Base-by-base conservation (phyloP, 1,140 invertebrate genomes). In the Brachionus rotundiformis region DNA sequence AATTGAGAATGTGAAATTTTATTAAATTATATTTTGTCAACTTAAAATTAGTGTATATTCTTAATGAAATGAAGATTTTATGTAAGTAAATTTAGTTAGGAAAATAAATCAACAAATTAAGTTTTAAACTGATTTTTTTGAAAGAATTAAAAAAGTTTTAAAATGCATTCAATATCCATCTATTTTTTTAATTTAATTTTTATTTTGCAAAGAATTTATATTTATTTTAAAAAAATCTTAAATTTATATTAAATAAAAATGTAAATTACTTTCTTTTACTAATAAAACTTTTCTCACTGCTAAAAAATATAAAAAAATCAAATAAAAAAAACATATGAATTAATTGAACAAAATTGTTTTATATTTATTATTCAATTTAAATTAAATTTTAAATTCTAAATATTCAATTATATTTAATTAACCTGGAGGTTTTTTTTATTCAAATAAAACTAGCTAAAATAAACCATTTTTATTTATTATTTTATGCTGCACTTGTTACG, bases 41-140 rank as follows among this genome's bases (percentile, higher is more conserved):
- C 36, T 23, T 11, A 33, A 36, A 36, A 19, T 68, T 8, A 39
- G 8, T 68, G 29, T 68, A 31, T 68, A 33, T 25, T 71, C 11
- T 54, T 54, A 3, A 33, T 23, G 65, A 76, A 54, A 76, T 41
- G 13, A 13, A 65, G 31, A 77, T 83, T 41, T 44, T 41, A 47
- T 44, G 44, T 54, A 36, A 75, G 41, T 25, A 25, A 76, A 33
- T 77, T 76, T 77, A 73, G 82, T 82, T 83, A 82, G 63, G 82
- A 36, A 7, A 75, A 27, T 23, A 31, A 71, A 23, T 81, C 65
- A 31, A 77, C 59, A 13, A 81, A 54, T 29, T 65, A 13, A 44
- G 25, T 27, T 75, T 71, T 36, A 71, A 82, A 73, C 3, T 39
- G 29, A 23, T 33, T 63, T 39, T 77, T 27, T 82, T 63, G 13